Evolutionary conservation across 1,140 invertebrate species (phyloP).

Genomic region (Anoplophora glabripennis): DNA sequence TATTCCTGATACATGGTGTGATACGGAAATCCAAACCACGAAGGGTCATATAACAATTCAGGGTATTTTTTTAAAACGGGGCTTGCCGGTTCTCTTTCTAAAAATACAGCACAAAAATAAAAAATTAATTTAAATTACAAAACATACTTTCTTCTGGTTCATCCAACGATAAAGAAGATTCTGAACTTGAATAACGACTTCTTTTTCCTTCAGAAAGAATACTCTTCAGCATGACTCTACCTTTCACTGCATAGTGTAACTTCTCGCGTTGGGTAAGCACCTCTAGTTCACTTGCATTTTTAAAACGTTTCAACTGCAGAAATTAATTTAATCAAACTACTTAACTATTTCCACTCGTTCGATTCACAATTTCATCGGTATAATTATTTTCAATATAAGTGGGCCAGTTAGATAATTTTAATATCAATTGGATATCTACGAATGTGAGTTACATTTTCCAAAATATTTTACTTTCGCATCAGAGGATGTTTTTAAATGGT

Average conservation of each 20-base stretch:
- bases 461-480: no score
- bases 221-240: constrained; percentile 47
- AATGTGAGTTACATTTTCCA: no score
- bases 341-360: no score
- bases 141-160: constrained; percentile 19
- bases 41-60: constrained; percentile 19
- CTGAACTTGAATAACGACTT: constrained; percentile 30
- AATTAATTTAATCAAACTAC: neutral
- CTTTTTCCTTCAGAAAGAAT: constrained; percentile 29
- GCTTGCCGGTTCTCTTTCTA: neutral
- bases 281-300: constrained; percentile 55
- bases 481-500: no score
- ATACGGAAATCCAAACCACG: constrained; percentile 22
- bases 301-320: constrained; percentile 52
- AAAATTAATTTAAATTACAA: neutral
- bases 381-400: no score
- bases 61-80: constrained; percentile 18
- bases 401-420: no score
- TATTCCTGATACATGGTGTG: constrained; percentile 19
- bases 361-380: no score
- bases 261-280: constrained; percentile 56
- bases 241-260: constrained; percentile 56
- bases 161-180: constrained; percentile 33
- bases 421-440: no score
- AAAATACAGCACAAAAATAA: neutral